Base-by-base conservation (phyloP, 1,140 invertebrate genomes). In the Orussus abietinus region DNA sequence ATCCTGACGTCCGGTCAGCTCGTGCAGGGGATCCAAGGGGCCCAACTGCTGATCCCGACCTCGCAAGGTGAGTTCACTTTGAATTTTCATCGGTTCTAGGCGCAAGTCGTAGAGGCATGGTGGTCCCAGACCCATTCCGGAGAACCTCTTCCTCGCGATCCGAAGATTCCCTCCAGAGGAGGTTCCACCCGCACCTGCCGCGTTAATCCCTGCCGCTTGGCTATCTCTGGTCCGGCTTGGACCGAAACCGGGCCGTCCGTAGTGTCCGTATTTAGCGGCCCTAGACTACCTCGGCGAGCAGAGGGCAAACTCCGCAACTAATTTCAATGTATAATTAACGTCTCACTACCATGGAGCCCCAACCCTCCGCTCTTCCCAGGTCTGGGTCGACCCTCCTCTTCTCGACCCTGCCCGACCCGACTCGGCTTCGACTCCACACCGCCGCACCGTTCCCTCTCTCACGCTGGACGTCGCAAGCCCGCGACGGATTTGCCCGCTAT, bases 11-110 rank as follows among this genome's bases (percentile, higher is more conserved):
- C 90, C 42, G 90, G 90, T 45, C 89, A 93, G 72, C 80, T 92
- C 55, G 84, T 91, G 34, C 89, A 92, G 71, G 89, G 90, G 41
- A 90, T 93, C 51, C 90, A 92, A 71, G 90, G 91, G 6, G 91
- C 91, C 45, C 91, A 95, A 68, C 79, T 95, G 38, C 81, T 95
- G 43, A 94, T 96, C 72, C 92, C 92, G 30, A 93, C 91, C 12
- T 91, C 90, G 25, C 91, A 93, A 83, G 91, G 92, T 93, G 75
- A 71, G 55, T 54, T 34, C 52, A 42, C 19, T 5, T 11, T 15
- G 10, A 14, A 11, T 26, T 37, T 25, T 5, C 37, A 21, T 14
- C 25, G 28, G n/a, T n/a, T n/a, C n/a, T n/a, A n/a, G n/a, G n/a
- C n/a, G n/a, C n/a, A n/a, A n/a, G n/a, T n/a, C n/a, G n/a, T n/a